Conservation (phyloP, 2,888 invertebrate genomes). For the Chymomyza caudatula region DNA sequence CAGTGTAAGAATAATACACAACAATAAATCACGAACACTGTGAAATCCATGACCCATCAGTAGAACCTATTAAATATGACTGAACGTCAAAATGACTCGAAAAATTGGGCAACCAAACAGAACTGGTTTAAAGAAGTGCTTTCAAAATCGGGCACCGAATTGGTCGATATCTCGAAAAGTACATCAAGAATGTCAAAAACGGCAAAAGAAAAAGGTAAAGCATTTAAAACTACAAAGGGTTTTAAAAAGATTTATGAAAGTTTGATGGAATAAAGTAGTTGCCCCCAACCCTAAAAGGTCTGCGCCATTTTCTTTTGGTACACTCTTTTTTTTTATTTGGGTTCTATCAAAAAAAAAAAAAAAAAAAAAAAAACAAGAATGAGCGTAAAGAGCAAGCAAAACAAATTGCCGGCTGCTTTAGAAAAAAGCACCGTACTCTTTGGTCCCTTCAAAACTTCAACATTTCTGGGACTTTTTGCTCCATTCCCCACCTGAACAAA, state of each 20-base stretch:
- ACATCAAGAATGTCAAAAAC: slow-evolving; percentile 47
- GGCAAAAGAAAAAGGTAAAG: slow-evolving; percentile 64
- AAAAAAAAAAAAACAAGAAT: slow-evolving; percentile 17
- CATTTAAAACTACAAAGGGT: background rate
- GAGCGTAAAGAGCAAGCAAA: slow-evolving; percentile 25
- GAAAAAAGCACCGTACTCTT: background rate
- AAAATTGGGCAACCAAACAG: slow-evolving; percentile 76
- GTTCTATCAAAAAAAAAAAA: slow-evolving; percentile 20
- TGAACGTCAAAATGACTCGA: slow-evolving; percentile 68
- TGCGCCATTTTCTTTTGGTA: slow-evolving; percentile 72
- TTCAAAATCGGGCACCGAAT: slow-evolving; percentile 77
- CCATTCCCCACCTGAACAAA: no score
- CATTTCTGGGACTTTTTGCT: background rate
- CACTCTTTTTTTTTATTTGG: slow-evolving; percentile 39
- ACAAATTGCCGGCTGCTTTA: background rate
- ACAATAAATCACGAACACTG: slow-evolving; percentile 6
- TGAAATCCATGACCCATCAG: slow-evolving; percentile 1
- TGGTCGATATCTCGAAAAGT: slow-evolving; percentile 73
- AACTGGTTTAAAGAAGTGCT: slow-evolving; percentile 80
- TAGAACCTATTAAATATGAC: slow-evolving; percentile 52
- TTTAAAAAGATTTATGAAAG: slow-evolving; percentile 17
- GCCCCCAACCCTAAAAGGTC: background rate
- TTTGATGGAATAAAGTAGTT: no score
- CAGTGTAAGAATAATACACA: no score
- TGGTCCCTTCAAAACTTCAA: background rate